phyloP scores from a whole-genome alignment of 2,888 invertebrate genomes.

The Eupeodes luniger region DNA sequence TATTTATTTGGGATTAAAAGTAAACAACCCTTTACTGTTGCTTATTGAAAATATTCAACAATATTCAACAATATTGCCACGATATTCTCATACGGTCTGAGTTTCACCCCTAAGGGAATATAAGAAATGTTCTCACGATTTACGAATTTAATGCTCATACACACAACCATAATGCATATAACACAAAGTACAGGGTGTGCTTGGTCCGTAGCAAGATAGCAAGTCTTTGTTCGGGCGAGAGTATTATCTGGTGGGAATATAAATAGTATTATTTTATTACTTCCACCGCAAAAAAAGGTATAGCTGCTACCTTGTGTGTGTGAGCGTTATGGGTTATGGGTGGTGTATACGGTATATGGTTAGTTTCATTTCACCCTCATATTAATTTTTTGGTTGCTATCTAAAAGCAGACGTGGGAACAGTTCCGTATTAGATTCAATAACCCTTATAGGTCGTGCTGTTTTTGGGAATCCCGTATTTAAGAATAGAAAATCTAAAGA shows the following conservation, averaged over 20 bases:
- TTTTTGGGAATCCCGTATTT: slow-evolving; percentile 27
- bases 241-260: slow-evolving; percentile 61
- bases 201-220: not conserved
- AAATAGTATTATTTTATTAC: slow-evolving; percentile 43
- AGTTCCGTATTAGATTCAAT: slow-evolving; percentile 28
- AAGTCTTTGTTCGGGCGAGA: slow-evolving; percentile 11
- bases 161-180: slow-evolving; percentile 13
- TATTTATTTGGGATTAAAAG: slow-evolving; percentile 29
- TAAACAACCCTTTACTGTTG: slow-evolving; percentile 67
- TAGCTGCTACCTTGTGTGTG: not conserved
- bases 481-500: slow-evolving; percentile 30
- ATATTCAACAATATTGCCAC: slow-evolving; percentile 28
- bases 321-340: not conserved
- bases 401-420: slow-evolving; percentile 63
- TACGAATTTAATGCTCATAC: slow-evolving; percentile 60
- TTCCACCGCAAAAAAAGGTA: slow-evolving; percentile 28
- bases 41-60: slow-evolving; percentile 10
- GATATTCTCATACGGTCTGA: slow-evolving; percentile 58
- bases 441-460: slow-evolving; percentile 48
- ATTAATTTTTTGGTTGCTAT: slow-evolving; percentile 32
- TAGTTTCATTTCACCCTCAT: slow-evolving; percentile 58
- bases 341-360: not conserved
- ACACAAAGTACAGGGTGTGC: slow-evolving; percentile 48
- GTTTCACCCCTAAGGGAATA: slow-evolving; percentile 62
- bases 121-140: slow-evolving; percentile 67